Conservation (phyloP, 2,797 vertebrate species). For the Gallinago nigripennis region DNA sequence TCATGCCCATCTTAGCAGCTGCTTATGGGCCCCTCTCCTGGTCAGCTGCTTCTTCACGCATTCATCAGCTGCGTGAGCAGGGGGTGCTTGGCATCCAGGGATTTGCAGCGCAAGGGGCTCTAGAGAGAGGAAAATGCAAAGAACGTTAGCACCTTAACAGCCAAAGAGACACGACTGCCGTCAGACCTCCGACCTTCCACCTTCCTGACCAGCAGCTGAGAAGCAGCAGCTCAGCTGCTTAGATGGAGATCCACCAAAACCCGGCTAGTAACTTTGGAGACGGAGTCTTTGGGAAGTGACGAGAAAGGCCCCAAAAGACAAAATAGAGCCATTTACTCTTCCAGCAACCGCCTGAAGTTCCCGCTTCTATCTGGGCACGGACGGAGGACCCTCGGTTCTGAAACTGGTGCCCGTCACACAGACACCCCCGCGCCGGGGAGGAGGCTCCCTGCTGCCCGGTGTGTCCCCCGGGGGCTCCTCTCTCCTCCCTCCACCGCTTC, state of each 20-base stretch:
- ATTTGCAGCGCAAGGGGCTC: constrained; percentile 40
- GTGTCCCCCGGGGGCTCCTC: neutral
- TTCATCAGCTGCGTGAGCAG: constrained; percentile 23
- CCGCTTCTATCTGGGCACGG: rapidly evolving
- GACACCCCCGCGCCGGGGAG: neutral
- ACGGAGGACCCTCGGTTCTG: neutral
- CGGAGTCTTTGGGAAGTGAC: rapidly evolving
- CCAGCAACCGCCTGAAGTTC: neutral
- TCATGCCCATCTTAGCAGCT: constrained; percentile 89
- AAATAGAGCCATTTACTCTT: neutral
- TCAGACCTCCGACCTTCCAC: rapidly evolving
- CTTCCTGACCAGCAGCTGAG: neutral
- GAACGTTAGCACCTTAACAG: neutral
- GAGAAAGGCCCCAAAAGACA: neutral
- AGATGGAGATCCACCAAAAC: neutral
- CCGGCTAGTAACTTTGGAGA: rapidly evolving
- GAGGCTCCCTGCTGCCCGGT: rapidly evolving
- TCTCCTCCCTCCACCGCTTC: neutral
- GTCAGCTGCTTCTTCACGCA: constrained; percentile 26
- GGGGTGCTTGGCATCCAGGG: neutral
- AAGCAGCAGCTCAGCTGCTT: neutral
- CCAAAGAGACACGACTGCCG: rapidly evolving
- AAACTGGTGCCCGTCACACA: rapidly evolving
- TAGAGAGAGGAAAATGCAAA: neutral
- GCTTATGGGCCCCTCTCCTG: neutral